Conservation (phyloP, 1,140 invertebrate species). For the Eueides isabella region DNA sequence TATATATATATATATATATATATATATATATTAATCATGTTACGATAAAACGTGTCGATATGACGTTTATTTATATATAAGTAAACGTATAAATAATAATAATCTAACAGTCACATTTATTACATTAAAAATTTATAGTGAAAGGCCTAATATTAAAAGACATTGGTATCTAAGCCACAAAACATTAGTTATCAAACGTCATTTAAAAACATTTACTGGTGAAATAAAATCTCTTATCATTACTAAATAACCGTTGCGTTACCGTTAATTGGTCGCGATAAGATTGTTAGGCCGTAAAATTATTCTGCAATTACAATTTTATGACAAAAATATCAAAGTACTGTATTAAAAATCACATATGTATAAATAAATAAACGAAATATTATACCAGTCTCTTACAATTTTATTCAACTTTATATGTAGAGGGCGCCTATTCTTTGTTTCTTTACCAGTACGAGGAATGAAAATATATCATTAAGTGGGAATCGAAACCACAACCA, state of each 20-base stretch:
- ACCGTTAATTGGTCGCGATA: constrained; percentile 18
- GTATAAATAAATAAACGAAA: neutral
- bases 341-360: neutral
- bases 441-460: too few species aligned
- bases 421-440: too few species aligned
- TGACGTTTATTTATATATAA: too few species aligned
- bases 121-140: too few species aligned
- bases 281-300: constrained; percentile 7
- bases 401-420: too few species aligned
- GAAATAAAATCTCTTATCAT: constrained; percentile 26
- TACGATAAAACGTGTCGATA: neutral
- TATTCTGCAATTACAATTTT: constrained; percentile 5
- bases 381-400: too few species aligned
- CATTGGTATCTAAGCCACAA: neutral
- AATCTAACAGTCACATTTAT: too few species aligned
- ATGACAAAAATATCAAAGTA: neutral
- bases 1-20: too few species aligned
- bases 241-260: constrained; percentile 21
- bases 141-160: neutral
- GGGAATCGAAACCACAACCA: too few species aligned
- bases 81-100: too few species aligned
- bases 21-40: neutral
- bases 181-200: neutral
- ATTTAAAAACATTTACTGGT: neutral
- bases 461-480: too few species aligned